Base-by-base conservation (phyloP, 2,888 invertebrate species). In the Eupithecia dodoneata region DNA sequence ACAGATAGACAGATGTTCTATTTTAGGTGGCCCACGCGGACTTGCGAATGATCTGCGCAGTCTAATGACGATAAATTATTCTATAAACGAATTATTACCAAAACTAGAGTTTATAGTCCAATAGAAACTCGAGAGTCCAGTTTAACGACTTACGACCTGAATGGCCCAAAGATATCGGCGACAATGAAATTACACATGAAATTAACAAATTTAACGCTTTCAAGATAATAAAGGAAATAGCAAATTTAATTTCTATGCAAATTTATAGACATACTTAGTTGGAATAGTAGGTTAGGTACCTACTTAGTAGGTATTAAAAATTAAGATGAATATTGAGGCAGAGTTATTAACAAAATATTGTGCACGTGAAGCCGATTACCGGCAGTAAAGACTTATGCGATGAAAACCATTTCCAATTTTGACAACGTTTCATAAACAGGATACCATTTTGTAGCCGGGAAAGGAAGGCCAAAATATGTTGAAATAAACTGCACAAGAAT, bases 11-110 rank as follows among this genome's bases (percentile, higher is more conserved):
- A 52, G 81, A 82, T 77, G 80, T 83, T 87, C 88, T 90, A 89
- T 89, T 90, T 90, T 82, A 84, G 85, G 84, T 86, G 84, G 86
- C 90, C 89, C 86, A 88, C 90, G 88, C 86, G 85, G 82, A 83
- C 82, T 79, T 79, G 80, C 75, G 2, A 71, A 81, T 81, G 72
- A 80, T 82, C 78, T 73, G 75, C 71, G 72, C 18, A 18, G n/a
- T 30, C 47, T 47, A 70, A 70, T 70, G 47, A 30, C 70, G 70
- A 30, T 30, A 18, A 18, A 13, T 45, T 45, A 49, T 45, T 67
- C n/a, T 45, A n/a, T 44, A 7, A 67, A 67, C 15, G 1, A 44
- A 42, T 44, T 44, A 42, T n/a, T n/a, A 67, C 9, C 67, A 44
- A 47, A 15, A 49, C 30, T 10, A 12, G 70, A 47, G 70, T 66